These are phyloP conservation scores for Polymixis lichenea DNA, from an alignment of 2,888 invertebrate species.

Conservation along the genomic window DNA sequence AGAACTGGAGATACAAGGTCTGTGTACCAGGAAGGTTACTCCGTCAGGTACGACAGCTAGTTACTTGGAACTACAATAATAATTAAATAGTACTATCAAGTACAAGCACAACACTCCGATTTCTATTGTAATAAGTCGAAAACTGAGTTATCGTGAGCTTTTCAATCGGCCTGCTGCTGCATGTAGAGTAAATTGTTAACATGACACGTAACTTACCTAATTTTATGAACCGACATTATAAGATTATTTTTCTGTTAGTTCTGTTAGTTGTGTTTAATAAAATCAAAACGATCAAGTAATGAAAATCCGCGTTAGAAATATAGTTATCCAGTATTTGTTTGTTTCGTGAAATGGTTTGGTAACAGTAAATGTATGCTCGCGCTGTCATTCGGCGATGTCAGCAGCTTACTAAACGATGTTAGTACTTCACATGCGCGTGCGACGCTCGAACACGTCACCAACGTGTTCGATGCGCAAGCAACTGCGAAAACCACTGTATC, in stretches of 20 bases:
- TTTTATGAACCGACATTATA: not conserved
- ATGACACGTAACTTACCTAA: not conserved
- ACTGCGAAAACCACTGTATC: slow-evolving; percentile 11
- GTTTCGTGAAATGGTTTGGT: slow-evolving; percentile 5
- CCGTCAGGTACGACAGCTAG: not conserved
- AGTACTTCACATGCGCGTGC: slow-evolving; percentile 23
- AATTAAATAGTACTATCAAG: not conserved
- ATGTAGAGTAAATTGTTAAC: slow-evolving; percentile 27
- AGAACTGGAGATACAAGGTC: too few species aligned
- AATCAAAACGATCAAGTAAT: not conserved
- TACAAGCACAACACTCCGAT: not conserved
- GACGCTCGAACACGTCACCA: slow-evolving; percentile 3
- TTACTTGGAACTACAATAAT: not conserved
- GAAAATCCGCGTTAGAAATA: not conserved
- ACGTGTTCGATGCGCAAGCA: slow-evolving; percentile 22
- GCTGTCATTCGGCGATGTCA: slow-evolving; percentile 37
- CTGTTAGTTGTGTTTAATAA: slow-evolving; percentile 19
- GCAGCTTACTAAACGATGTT: slow-evolving; percentile 39
- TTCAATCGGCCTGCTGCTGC: slow-evolving; percentile 38
- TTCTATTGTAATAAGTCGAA: not conserved
- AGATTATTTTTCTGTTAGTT: not conserved
- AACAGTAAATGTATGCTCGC: not conserved
- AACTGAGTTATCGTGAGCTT: slow-evolving; percentile 19
- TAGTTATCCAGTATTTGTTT: slow-evolving; percentile 6
- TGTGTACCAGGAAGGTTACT: not conserved